These are phyloP conservation scores for Agrotis clavis DNA, from an alignment of 2,888 invertebrate species.

Conservation along the genomic window DNA sequence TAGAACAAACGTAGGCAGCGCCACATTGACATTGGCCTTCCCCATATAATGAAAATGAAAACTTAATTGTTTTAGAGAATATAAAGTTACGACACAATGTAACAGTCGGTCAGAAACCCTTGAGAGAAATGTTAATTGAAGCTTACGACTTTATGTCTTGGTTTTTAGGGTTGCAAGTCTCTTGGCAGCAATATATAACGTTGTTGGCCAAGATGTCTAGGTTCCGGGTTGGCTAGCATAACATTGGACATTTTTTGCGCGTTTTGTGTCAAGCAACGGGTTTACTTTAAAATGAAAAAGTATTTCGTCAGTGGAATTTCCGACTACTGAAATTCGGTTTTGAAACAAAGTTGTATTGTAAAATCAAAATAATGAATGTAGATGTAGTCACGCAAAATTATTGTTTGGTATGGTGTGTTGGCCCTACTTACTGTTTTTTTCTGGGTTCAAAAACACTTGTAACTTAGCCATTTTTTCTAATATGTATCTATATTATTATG, in stretches of 20 bases:
- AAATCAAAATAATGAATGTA: background rate
- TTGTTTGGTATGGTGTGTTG: too few relatives aligned
- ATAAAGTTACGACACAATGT: conserved; percentile 40
- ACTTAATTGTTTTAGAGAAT: conserved; percentile 25
- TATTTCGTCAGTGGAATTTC: conserved; percentile 2
- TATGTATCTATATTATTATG: too few relatives aligned
- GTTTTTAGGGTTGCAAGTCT: conserved; percentile 38
- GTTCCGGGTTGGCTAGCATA: conserved; percentile 53
- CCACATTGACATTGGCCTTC: too few relatives aligned
- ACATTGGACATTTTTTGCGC: conserved; percentile 49
- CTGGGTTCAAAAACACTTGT: too few relatives aligned
- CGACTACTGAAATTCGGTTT: background rate
- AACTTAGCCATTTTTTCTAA: too few relatives aligned
- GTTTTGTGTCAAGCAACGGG: conserved; percentile 37
- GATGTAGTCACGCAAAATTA: too few relatives aligned
- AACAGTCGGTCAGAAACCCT: conserved; percentile 33
- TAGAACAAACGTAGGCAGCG: too few relatives aligned
- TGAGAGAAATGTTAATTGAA: conserved; percentile 32
- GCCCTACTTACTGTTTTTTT: too few relatives aligned
- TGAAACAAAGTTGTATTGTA: background rate
- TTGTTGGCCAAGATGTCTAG: conserved; percentile 22
- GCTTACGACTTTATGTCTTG: conserved; percentile 34
- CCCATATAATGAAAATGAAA: background rate
- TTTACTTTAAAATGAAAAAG: conserved; percentile 38
- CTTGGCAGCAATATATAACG: conserved; percentile 38